Base-by-base conservation (phyloP, 2,888 invertebrate species). In the Cenopis cana region DNA sequence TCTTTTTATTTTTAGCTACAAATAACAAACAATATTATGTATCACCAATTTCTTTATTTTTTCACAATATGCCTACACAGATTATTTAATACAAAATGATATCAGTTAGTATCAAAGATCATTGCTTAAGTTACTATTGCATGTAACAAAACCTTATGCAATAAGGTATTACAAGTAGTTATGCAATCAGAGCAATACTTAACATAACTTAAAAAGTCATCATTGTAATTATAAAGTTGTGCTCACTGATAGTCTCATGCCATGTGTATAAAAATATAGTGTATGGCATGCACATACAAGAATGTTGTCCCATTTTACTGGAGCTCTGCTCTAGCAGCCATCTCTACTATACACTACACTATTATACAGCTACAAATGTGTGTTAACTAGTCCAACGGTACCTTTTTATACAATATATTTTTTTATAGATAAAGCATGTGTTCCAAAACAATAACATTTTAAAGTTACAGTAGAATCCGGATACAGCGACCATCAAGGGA, bases 1-100 rank as follows among this genome's bases (percentile, higher is more conserved):
- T 93, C 85, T 93, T 94, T 84, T 89, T 89, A 81, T 86, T 90
- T 82, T 90, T 90, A 55, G 84, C 90, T 91, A 73, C 6, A 71
- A 67, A 24, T 2, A 46, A 60, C 12, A 14, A 3, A 41, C 14
- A 46, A 46, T 12, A n/a, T n/a, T n/a, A 6, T 6, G 0, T 46
- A 6, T 6, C 5, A 14, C 6, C 5, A n/a, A n/a, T 12, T n/a
- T 46, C 24, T 4, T 24, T n/a, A n/a, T 24, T 24, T 24, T 24
- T 24, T 3, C 24, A 6, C n/a, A n/a, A n/a, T 14, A 46, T 1
- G n/a, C 6, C 46, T 46, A 46, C n/a, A 46, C 12, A n/a, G n/a
- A 5, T 3, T 33, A 33, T 33, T 33, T 3, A 33, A 8, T 5
- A 33, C 33, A 33, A 33, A 5, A 33, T 46, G 1, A 41, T 12